Base-by-base conservation (phyloP, 2,797 vertebrate species). In the Acipenser oxyrinchus region DNA sequence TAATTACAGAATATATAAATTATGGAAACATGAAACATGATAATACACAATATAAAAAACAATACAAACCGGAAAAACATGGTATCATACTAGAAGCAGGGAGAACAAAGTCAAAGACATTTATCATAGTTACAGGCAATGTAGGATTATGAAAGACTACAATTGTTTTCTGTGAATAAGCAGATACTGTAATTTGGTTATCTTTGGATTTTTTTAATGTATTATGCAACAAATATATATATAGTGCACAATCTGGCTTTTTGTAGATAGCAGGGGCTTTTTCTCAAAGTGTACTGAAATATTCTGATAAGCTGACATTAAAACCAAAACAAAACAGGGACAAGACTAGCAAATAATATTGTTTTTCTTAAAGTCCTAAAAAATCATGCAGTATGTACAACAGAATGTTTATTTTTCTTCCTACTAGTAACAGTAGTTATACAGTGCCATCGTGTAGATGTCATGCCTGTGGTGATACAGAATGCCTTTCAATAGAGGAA, bases 261-360 rank as follows among this genome's bases (percentile, higher is more conserved):
- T 51, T 64, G 57, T 55, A 60, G 65, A 69, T 69, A 65, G 60
- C 66, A 49, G 61, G 13, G 48, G 59, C 64, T 68, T 68, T 76
- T 67, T 70, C 70, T 58, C 49, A 55, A 1, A 69, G 57, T 52
- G 8, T 48, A 23, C 58, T 70, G 63, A 70, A 63, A 66, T 51
- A 55, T 58, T 69, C 55, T 15, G 66, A 72, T 70, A 65, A 72
- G 63, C 71, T 69, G 18, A 48, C 15, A 66, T 74, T 70, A 68
- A 64, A 53, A 73, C 67, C 64, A 51, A 57, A 37, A 58, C 6
- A 49, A 68, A 49, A 52, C 48, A 10, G 49, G 1, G 68, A 68
- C 60, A 48, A 50, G 69, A 15, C 64, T 62, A 50, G 8, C 57
- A 66, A 55, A 68, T 50, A 37, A 37, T 37, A 4, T 37, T 37